These are phyloP conservation scores for Mesochorus sp. DNA, from an alignment of 2,888 invertebrate genomes.

Conservation along the genomic window DNA sequence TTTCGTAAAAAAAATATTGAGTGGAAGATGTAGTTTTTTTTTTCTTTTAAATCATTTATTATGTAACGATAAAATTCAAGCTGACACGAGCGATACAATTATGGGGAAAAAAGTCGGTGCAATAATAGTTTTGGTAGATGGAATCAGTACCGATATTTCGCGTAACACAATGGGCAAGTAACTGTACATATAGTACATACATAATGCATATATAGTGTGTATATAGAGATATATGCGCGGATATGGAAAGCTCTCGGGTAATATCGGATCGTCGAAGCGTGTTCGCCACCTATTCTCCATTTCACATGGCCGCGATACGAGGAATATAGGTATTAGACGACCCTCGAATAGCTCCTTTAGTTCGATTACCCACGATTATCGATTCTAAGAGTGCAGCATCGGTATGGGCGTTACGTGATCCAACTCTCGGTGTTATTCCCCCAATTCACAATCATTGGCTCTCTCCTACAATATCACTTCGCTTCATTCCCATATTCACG, in stretches of 20 bases:
- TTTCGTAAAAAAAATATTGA: no score
- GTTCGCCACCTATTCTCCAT: conserved; percentile 28
- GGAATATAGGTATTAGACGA: conserved; percentile 11
- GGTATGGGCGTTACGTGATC: conserved; percentile 15
- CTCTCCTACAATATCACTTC: background rate
- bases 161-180: background rate
- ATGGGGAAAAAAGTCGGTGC: background rate
- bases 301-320: background rate
- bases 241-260: background rate
- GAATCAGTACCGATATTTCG: background rate
- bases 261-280: conserved; percentile 19
- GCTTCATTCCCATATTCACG: background rate
- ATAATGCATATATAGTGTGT: background rate
- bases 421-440: conserved; percentile 22
- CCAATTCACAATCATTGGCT: conserved; percentile 8
- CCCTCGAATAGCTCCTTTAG: conserved; percentile 25
- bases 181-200: background rate
- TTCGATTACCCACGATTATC: conserved; percentile 51
- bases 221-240: no score
- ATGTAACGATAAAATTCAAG: no score
- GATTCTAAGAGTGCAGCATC: conserved; percentile 27
- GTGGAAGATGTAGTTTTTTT: no score
- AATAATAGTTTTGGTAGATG: background rate
- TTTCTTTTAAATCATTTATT: no score
- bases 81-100: no score